These are phyloP conservation scores for Drepanosiphum platanoidis DNA, from an alignment of 2,888 invertebrate genomes.

Conservation along the genomic window DNA sequence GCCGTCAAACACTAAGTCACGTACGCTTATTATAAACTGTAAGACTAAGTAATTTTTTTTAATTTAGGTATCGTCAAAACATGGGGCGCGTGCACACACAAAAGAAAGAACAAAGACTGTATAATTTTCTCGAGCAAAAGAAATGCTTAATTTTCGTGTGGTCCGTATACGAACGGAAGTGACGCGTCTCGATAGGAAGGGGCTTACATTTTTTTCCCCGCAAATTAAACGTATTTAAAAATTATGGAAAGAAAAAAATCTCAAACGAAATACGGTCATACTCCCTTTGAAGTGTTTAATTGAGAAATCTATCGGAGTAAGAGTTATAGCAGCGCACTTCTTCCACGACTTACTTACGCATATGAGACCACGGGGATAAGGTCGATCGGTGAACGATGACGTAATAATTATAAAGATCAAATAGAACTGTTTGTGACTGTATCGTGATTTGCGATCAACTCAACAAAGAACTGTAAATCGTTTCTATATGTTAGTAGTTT, in stretches of 20 bases:
- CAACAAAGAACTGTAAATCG: no score
- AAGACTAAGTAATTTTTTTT: no score
- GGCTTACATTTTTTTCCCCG: neutral
- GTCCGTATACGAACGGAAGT: no score
- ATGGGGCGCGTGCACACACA: no score
- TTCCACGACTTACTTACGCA: no score
- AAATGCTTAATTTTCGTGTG: no score
- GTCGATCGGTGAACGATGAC: neutral
- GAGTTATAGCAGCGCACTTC: no score
- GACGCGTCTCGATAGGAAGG: no score
- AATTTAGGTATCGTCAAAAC: no score
- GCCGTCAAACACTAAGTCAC: neutral
- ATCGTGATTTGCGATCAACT: neutral
- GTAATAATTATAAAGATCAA: conserved; percentile 25
- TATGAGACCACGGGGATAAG: no score
- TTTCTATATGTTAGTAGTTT: neutral
- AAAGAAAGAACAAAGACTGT: neutral
- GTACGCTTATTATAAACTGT: neutral
- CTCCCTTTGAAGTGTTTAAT: neutral
- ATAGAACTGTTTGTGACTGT: neutral
- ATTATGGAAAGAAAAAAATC: no score
- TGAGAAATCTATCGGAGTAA: neutral
- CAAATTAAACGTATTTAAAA: neutral
- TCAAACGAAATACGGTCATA: neutral
- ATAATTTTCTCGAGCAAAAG: no score